phyloP scores from a whole-genome alignment of 2,797 vertebrate species.

The Scolopax bukidnonensis region DNA sequence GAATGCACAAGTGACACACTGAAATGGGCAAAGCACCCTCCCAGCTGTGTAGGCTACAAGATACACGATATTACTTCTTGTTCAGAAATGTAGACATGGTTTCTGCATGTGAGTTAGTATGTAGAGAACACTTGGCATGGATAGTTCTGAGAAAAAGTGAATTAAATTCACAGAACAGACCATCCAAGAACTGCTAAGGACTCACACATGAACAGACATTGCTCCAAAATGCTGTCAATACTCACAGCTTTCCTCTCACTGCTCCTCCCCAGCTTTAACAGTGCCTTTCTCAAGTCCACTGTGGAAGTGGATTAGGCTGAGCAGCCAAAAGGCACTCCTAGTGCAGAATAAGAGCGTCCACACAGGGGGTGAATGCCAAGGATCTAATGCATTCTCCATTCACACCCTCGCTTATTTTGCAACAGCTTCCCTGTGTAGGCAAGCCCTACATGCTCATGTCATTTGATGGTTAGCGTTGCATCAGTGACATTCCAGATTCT shows the following conservation, averaged over 20 bases:
- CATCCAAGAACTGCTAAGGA: background rate
- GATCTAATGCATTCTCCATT: slow-evolving; percentile 46
- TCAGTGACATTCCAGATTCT: slow-evolving; percentile 71
- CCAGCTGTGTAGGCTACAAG: background rate
- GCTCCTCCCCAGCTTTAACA: background rate
- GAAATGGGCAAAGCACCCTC: background rate
- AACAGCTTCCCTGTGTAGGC: slow-evolving; percentile 72
- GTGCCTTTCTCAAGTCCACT: background rate
- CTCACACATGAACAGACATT: background rate
- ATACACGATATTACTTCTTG: background rate
- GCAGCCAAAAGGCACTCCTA: slow-evolving; percentile 42
- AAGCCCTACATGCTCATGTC: slow-evolving; percentile 63
- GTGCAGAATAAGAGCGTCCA: slow-evolving; percentile 18
- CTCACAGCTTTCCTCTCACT: background rate
- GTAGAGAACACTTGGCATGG: background rate
- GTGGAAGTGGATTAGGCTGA: slow-evolving; percentile 29
- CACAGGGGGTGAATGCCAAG: slow-evolving; percentile 19
- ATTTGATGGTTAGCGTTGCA: slow-evolving; percentile 72
- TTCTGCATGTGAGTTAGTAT: background rate
- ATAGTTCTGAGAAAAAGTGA: background rate
- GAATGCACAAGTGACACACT: background rate
- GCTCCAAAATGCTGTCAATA: background rate
- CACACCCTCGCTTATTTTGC: slow-evolving; percentile 65
- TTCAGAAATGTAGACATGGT: background rate
- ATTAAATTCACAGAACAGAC: background rate